Percentiles rank a stretch among this genome's conserved stretches.
Conservation (phyloP, 2,888 invertebrate genomes). For the Ormyrus rosae region DNA sequence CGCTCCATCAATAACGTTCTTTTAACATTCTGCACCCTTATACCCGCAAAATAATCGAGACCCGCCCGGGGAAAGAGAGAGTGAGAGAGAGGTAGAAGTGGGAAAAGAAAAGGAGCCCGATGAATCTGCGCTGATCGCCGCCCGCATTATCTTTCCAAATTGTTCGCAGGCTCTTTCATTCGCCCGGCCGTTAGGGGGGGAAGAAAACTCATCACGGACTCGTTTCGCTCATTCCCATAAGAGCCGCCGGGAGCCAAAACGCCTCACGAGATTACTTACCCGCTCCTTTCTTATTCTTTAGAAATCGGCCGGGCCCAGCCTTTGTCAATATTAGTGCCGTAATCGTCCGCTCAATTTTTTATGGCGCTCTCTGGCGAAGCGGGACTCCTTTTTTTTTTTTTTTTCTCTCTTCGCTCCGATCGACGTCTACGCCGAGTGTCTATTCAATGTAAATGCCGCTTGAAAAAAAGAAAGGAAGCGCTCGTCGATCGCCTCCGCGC, state of each 20-base stretch:
- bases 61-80: background rate
- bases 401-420: no score
- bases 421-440: no score
- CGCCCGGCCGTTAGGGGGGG: slow-evolving; percentile 50
- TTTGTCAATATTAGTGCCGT: no score
- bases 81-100: background rate
- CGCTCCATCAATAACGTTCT: slow-evolving; percentile 24
- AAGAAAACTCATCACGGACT: slow-evolving; percentile 52
- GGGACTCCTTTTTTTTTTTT: no score
- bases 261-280: background rate
- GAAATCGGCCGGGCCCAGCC: no score
- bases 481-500: no score
- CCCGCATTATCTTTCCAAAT: slow-evolving; percentile 69
- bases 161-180: slow-evolving; percentile 59
- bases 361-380: no score
- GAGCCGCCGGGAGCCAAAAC: background rate
- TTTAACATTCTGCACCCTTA: slow-evolving; percentile 27
- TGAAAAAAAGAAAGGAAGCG: no score
- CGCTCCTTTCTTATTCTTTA: background rate
- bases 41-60: slow-evolving; percentile 26
- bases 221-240: background rate
- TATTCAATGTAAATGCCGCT: no score
- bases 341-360: no score
- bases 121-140: slow-evolving; percentile 51
- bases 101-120: slow-evolving; percentile 55